These are phyloP conservation scores for Gadopsis marmoratus DNA, from an alignment of 2,797 vertebrate genomes.

Conservation along the genomic window DNA sequence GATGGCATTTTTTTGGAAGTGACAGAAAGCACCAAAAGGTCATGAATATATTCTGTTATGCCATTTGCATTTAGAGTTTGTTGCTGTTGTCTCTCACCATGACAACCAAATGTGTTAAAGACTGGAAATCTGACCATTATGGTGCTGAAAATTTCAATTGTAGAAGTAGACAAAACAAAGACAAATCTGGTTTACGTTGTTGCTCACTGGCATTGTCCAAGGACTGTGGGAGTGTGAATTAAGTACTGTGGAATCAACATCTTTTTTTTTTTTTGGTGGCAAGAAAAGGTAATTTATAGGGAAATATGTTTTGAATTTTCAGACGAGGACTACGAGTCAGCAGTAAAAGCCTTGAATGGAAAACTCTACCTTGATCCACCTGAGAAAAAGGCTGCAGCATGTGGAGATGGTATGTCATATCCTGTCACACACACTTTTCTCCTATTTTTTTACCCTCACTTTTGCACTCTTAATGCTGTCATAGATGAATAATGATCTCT, in stretches of 20 bases:
- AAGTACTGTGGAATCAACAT: neutral
- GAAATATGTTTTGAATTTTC: slow-evolving; percentile 44
- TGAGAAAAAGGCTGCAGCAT: slow-evolving; percentile 42
- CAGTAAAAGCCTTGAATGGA: slow-evolving; percentile 93
- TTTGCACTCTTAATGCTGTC: neutral
- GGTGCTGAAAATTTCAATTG: neutral
- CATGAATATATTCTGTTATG: neutral
- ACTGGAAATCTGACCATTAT: neutral
- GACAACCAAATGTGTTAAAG: neutral
- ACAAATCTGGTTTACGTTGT: neutral
- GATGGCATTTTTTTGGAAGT: neutral
- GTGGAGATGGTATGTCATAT: slow-evolving; percentile 63
- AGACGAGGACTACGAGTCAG: slow-evolving; percentile 97
- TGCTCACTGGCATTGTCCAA: neutral
- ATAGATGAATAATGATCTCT: neutral
- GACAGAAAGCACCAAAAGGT: neutral
- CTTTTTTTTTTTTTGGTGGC: neutral
- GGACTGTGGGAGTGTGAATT: slow-evolving; percentile 3
- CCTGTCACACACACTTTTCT: neutral
- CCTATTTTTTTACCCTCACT: neutral
- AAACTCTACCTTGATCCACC: slow-evolving; percentile 88
- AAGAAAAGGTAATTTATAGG: neutral
- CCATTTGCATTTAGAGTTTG: neutral
- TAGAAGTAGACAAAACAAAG: neutral
- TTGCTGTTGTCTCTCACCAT: neutral